These are phyloP conservation scores for Whitmania pigra DNA, from an alignment of 1,140 invertebrate genomes.

Conservation along the genomic window DNA sequence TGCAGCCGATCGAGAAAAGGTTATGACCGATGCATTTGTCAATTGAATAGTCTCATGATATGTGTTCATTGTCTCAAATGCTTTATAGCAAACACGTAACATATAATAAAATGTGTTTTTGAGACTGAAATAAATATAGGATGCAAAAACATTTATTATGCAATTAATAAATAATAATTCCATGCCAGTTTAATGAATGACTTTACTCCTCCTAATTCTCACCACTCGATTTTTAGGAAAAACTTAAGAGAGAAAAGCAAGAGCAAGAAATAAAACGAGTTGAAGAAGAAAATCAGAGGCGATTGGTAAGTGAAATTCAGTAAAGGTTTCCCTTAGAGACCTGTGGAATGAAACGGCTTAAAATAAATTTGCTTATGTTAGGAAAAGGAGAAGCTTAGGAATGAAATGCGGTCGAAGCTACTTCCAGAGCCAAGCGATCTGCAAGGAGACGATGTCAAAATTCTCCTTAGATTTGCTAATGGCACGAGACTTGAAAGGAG, in stretches of 20 bases:
- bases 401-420: constrained; percentile 53
- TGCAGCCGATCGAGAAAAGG: constrained; percentile 78
- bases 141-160: no score
- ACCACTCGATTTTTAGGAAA: no score
- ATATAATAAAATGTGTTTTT: no score
- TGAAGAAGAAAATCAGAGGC: constrained; percentile 26
- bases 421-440: constrained; percentile 63
- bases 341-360: no score
- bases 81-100: no score
- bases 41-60: no score
- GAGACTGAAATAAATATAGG: no score
- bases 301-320: constrained; percentile 25
- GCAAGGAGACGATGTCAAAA: constrained; percentile 57
- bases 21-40: constrained; percentile 13
- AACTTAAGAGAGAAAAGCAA: constrained; percentile 49
- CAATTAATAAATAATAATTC: no score
- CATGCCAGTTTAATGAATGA: no score
- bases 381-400: constrained; percentile 41
- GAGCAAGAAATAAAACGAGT: constrained; percentile 48
- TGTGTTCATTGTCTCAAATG: no score
- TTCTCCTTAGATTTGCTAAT: constrained; percentile 77
- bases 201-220: no score
- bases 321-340: constrained; percentile 22
- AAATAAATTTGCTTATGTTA: constrained; percentile 24
- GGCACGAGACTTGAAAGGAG: constrained; percentile 71